Conservation (phyloP, 2,113 vertebrate species). For the Opisthocomus hoazin region DNA sequence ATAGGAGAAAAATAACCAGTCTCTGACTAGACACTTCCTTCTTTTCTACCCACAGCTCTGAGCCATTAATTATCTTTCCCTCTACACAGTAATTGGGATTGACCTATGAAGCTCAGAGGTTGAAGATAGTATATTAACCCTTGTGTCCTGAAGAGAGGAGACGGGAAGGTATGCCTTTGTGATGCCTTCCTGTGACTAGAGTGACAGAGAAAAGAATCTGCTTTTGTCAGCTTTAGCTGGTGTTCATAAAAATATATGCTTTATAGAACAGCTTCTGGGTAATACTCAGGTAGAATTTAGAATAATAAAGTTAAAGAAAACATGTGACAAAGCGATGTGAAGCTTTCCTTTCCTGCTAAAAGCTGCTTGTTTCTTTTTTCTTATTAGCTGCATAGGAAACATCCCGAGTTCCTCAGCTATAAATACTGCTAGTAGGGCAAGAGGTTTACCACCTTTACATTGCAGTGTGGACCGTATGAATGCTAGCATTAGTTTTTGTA, state of each 20-base stretch:
- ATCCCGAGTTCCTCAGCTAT: background rate
- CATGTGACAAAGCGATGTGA: rapidly evolving
- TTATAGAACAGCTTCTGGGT: background rate
- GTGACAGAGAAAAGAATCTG: background rate
- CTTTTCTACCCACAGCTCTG: background rate
- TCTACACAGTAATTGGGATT: background rate
- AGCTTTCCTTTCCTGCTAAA: background rate
- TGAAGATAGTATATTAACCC: background rate
- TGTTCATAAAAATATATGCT: background rate
- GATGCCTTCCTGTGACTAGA: background rate
- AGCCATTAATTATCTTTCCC: background rate
- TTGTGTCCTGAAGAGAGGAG: background rate
- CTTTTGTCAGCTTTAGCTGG: background rate
- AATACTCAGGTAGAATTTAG: background rate
- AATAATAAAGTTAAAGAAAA: background rate
- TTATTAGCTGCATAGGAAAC: background rate
- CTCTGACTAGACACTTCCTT: background rate
- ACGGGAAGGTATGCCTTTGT: background rate
- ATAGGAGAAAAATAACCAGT: background rate
- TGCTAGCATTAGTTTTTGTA: background rate
- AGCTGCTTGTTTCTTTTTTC: background rate
- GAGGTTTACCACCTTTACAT: background rate
- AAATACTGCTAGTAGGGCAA: background rate
- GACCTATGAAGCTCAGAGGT: background rate
- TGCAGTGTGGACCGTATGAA: background rate